Base-by-base conservation (phyloP, 2,888 invertebrate genomes). In the Dusona sp. region DNA sequence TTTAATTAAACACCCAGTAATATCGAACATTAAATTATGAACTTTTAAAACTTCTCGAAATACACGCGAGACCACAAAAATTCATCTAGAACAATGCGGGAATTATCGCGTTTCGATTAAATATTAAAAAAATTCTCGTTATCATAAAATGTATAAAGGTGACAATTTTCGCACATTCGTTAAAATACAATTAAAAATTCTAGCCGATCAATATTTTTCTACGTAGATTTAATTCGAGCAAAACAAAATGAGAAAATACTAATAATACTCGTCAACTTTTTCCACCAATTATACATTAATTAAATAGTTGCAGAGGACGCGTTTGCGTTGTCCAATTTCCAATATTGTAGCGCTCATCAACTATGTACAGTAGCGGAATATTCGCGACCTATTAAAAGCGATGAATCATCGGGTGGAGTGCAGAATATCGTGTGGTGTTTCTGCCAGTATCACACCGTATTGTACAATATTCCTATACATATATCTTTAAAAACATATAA, bases 341-440 rank as follows among this genome's bases (percentile, higher is more conserved):
- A 61, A 70, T 61, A 61, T 29, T 61, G 16, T 16, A 61, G 29
- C 61, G 11, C 61, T 29, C 61, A 61, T 61, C 54, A 61, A 72
- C 77, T 61, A 61, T 33, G 29, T 29, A 72, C 64, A 61, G 85
- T 48, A 57, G 70, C 29, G 22, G 65, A 78, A 80, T 81, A 78
- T 74, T 65, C 68, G 81, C 80, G 61, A 65, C 67, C 79, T 84
- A 88, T 87, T 87, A 88, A 86, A 79, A 67, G 87, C 80, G 61
- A 88, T 88, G 84, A 88, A 88, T 88, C 87, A 87, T 75, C 83
- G 64, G 86, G 75, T 79, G 72, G 75, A 72, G 84, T 45, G 68
- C 9, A 6, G 61, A 79, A 25, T 68, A 45, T 73, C 80, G 61
- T 57, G 83, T 42, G 64, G 72, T 48, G 36, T 72, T 64, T 25